Percentiles rank a stretch among this genome's conserved stretches.
Conservation (phyloP, 2,797 vertebrate species). For the Sebastes taczanowskii region DNA sequence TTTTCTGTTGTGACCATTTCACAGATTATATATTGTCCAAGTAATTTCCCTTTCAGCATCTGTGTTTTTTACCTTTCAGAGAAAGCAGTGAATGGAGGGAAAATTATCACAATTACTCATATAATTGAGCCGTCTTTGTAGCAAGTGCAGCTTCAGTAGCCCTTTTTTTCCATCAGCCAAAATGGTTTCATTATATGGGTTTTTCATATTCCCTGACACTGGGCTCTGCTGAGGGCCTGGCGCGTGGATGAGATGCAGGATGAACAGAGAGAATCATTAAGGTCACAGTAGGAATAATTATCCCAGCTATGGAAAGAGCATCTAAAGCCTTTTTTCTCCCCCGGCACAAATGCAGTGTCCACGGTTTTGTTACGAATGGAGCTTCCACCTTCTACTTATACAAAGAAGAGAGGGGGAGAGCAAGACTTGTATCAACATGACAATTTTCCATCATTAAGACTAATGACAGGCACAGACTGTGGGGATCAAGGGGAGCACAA, state of each 20-base stretch:
- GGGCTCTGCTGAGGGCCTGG: conserved; percentile 96
- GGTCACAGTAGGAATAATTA: conserved; percentile 99
- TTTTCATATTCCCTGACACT: conserved; percentile 99
- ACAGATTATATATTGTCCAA: conserved; percentile 96
- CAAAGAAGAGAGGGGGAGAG: conserved; percentile 86
- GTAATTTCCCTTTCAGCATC: conserved; percentile 99
- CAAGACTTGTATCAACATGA: conserved; percentile 99
- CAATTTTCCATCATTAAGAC: conserved; percentile 99
- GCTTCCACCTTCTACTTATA: conserved; percentile 99
- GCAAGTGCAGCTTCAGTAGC: conserved; percentile 99
- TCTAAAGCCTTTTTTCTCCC: conserved; percentile 98
- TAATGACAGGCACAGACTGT: conserved; percentile 99
- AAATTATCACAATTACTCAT: conserved; percentile 99
- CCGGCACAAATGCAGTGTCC: conserved; percentile 99
- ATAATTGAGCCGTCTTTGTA: conserved; percentile 99
- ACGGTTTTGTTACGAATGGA: conserved; percentile 99
- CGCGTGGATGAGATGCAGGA: conserved; percentile 99
- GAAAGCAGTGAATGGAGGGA: conserved; percentile 99
- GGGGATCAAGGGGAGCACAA: conserved; percentile 97
- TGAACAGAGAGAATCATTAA: conserved; percentile 99
- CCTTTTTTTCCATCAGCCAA: conserved; percentile 99
- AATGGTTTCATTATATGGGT: conserved; percentile 99
- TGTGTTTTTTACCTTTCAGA: conserved; percentile 98
- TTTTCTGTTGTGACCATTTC: conserved; percentile 87
- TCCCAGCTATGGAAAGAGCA: conserved; percentile 99